Evolutionary conservation across 2,888 invertebrate species (phyloP), one percentile per base, ranked within the genome.

Genomic region (Morpho achilles): DNA sequence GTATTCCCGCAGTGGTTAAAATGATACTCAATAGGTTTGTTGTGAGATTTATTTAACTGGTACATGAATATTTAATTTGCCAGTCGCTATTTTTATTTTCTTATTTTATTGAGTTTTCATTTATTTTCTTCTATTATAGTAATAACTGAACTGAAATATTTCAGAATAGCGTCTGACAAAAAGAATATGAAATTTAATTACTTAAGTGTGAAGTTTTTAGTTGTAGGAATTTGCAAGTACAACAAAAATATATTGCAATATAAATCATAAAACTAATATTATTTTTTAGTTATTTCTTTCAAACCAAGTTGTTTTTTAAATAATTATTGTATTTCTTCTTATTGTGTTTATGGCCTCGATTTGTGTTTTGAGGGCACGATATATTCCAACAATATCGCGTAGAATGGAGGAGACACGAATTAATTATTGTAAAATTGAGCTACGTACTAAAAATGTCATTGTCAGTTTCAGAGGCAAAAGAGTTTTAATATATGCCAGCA

Each of bases 401-500:
- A 16, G 16, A 16, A 16, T 16, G 16, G 16, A 16, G 16, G 16
- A 16, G 16, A 16, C 16, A 16, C 16, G 16, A 32, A 32, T 32
- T 23, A 23, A 32, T 32, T 5, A 32, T 47, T 52, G 44, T 39
- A 39, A 8, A 52, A 32, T 10, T 32, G 39, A 45, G 39, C 44
- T 50, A 45, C 50, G 50, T 47, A 52, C 47, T 52, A 52, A 52
- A 51, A 47, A 57, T 57, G 57, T 51, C 57, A 57, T 52, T 52
- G 57, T 43, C 52, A 47, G 46, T 47, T 47, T 57, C 43, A 47
- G 41, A 52, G 47, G 16, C 51, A 52, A 50, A 32, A 56, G 56
- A 47, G 42, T 56, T 56, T 50, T 57, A 57, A 57, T 57, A 46
- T 57, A 57, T 57, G 51, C 57, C 57, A 43, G 47, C 16, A 47